Conservation (phyloP, 2,888 invertebrate species). For the Halictus ligatus region DNA sequence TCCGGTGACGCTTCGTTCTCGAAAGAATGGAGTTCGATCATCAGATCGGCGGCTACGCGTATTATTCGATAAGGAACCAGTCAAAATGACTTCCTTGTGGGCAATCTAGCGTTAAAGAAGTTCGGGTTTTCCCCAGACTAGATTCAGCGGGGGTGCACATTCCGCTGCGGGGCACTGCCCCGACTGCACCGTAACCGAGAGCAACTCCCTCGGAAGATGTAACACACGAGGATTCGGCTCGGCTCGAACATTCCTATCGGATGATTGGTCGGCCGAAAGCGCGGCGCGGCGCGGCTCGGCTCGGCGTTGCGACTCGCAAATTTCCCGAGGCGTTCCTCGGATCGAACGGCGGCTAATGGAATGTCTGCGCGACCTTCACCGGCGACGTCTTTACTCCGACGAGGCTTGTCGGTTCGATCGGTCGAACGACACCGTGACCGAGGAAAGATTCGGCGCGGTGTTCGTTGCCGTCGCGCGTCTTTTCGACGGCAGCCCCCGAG, state of each 20-base stretch:
- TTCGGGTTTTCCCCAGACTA: neutral
- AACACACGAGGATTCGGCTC: neutral
- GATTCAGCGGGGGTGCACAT: neutral
- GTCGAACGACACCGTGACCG: neutral
- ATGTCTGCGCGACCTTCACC: conserved; percentile 43
- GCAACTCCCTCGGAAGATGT: neutral
- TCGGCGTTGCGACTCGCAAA: neutral
- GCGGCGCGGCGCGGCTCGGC: too few species aligned
- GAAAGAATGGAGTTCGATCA: too few species aligned
- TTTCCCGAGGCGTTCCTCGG: conserved; percentile 4
- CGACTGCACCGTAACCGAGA: neutral
- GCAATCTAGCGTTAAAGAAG: too few species aligned
- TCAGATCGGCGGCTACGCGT: too few species aligned
- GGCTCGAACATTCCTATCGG: neutral
- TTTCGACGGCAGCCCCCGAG: neutral
- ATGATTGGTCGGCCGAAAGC: neutral
- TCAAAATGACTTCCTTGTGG: too few species aligned
- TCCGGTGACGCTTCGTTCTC: too few species aligned
- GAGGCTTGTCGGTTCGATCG: conserved; percentile 10
- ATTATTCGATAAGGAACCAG: too few species aligned
- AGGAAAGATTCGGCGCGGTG: neutral
- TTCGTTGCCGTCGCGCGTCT: neutral
- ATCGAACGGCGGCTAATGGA: conserved; percentile 21
- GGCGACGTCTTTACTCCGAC: neutral
- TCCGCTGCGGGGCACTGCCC: neutral